Evolutionary conservation across 2,888 invertebrate genomes (phyloP), one percentile per base, ranked within the genome.

Genomic region (Cosmia pyralina): DNA sequence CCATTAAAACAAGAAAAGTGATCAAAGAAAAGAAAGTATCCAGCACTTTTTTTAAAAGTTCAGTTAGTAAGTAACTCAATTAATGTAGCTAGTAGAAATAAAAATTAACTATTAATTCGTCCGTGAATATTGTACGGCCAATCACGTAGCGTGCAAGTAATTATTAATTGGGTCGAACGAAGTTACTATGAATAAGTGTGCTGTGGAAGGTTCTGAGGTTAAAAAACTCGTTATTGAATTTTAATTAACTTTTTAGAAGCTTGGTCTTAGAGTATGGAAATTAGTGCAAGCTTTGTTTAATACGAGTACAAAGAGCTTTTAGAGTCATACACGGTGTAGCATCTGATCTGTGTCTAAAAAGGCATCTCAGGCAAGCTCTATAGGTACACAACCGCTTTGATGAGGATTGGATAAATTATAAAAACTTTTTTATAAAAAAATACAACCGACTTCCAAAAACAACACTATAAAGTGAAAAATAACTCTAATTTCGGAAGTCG

Each of bases 31-130:
- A 69, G 46, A 69, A 75, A 75, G 19, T 62, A 67, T 17, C 65
- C 34, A 62, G n/a, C 4, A 50, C 44, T 63, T 52, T 59, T 72
- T 38, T 62, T 38, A n/a, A 69, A 66, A 68, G 52, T 69, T 69
- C 63, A 60, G 60, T 70, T 63, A 66, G 55, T 58, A 72, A 66
- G 55, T 59, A 72, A 78, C 72, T 72, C 70, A 81, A 81, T 83
- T 81, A 84, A 68, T 68, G 72, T 48, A 38, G 59, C 46, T 75
- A 34, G 55, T 28, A 69, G 63, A 64, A 66, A 67, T 76, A 68
- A 79, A 83, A 82, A 79, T 71, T 69, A 57, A 82, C 52, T 74
- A 84, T 82, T 79, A 67, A 84, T 76, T 72, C 64, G 48, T 41
- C 55, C 41, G 44, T 79, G 72, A 82, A 82, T 82, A 79, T 76